These are phyloP conservation scores for Scatophagus argus DNA, from an alignment of 2,113 vertebrate species.

Conservation along the genomic window DNA sequence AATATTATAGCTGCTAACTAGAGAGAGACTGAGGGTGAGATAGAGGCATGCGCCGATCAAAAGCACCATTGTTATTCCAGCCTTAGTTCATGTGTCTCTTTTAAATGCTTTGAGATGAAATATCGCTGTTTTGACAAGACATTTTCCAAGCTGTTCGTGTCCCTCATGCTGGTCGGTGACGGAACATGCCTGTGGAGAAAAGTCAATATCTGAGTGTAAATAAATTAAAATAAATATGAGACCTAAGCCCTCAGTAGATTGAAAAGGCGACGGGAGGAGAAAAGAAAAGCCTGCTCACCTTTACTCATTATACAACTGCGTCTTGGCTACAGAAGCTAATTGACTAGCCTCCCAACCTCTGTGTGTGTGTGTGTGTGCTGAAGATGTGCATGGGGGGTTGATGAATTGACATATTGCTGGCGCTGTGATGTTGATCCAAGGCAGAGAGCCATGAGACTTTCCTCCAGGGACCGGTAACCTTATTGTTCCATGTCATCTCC, in stretches of 20 bases:
- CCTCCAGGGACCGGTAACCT: slow-evolving; percentile 77
- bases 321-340: slow-evolving; percentile 64
- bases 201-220: slow-evolving; percentile 76
- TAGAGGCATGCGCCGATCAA: slow-evolving; percentile 42
- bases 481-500: slow-evolving; percentile 79
- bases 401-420: slow-evolving; percentile 77
- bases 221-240: slow-evolving; percentile 76
- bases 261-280: slow-evolving; percentile 40
- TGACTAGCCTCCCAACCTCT: slow-evolving; percentile 54
- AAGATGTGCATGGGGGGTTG: slow-evolving; percentile 32
- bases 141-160: slow-evolving; percentile 57
- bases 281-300: slow-evolving; percentile 46
- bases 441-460: slow-evolving; percentile 61
- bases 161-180: slow-evolving; percentile 50
- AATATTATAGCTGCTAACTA: slow-evolving; percentile 74
- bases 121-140: slow-evolving; percentile 74
- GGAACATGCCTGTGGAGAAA: slow-evolving; percentile 62
- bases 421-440: slow-evolving; percentile 77
- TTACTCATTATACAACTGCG: slow-evolving; percentile 59
- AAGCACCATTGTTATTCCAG: slow-evolving; percentile 50
- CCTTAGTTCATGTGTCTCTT: slow-evolving; percentile 65
- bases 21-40: slow-evolving; percentile 51
- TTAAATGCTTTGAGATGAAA: slow-evolving; percentile 69
- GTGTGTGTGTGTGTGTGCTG: slow-evolving; percentile 32
- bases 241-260: slow-evolving; percentile 54